phyloP scores from a whole-genome alignment of 1,140 invertebrate species.

The Bombus waltoni region DNA sequence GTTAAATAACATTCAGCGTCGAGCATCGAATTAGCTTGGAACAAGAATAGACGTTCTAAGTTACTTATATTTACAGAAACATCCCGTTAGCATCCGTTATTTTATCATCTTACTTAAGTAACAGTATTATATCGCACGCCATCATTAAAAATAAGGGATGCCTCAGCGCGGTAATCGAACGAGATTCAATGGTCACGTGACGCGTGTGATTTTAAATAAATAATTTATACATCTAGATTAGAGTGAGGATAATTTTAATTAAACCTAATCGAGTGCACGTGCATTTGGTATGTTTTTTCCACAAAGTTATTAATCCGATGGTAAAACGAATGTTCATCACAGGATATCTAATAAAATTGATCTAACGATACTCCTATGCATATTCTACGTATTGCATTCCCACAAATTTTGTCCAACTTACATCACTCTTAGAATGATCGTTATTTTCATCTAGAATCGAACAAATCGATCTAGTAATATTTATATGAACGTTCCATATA shows the following conservation, averaged over 20 bases:
- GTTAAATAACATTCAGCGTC: conserved; percentile 15
- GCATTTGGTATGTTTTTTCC: conserved; percentile 3
- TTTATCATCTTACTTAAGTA: not conserved
- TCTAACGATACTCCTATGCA: not conserved
- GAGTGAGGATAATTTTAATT: conserved; percentile 3
- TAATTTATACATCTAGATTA: conserved; percentile 47
- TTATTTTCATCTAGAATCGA: not conserved
- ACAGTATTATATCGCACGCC: not conserved
- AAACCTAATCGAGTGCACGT: conserved; percentile 7
- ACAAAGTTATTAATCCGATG: conserved; percentile 9
- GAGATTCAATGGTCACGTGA: conserved; percentile 16
- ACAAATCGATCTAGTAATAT: not conserved
- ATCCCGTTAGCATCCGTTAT: conserved; percentile 41
- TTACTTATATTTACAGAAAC: conserved; percentile 54
- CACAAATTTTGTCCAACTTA: not conserved
- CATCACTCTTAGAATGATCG: not conserved
- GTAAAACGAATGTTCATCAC: conserved; percentile 10
- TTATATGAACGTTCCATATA: conserved; percentile 8
- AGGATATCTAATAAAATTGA: conserved; percentile 30
- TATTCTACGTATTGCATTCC: not conserved
- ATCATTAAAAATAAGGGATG: conserved; percentile 17
- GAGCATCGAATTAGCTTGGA: not conserved
- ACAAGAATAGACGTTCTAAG: conserved; percentile 13
- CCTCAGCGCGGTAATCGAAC: conserved; percentile 4
- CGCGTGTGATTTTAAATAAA: conserved; percentile 59